These are phyloP conservation scores for Anodontia alba DNA, from an alignment of 2,888 invertebrate species.

Conservation along the genomic window DNA sequence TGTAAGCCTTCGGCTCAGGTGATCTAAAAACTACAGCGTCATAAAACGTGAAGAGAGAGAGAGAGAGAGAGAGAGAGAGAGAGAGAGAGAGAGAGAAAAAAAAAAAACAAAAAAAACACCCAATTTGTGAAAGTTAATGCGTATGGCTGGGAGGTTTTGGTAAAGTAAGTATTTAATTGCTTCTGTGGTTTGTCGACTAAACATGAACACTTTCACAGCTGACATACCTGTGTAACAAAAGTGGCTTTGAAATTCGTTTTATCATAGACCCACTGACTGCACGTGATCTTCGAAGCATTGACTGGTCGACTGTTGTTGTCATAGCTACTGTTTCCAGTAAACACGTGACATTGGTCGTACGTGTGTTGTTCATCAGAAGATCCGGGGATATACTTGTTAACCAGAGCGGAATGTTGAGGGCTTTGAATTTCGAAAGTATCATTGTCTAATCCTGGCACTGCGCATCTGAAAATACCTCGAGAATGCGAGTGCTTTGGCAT, in stretches of 20 bases:
- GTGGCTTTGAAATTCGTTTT: slow-evolving; percentile 58
- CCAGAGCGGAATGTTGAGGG: slow-evolving; percentile 29
- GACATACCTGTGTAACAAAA: slow-evolving; percentile 59
- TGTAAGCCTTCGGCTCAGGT: too few species aligned
- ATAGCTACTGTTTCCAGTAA: slow-evolving; percentile 6
- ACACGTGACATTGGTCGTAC: slow-evolving; percentile 49
- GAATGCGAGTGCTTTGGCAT: too few species aligned
- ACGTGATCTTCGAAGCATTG: slow-evolving; percentile 20
- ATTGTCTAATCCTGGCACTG: slow-evolving; percentile 47
- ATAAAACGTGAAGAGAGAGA: too few species aligned
- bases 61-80: too few species aligned
- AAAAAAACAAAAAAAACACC: too few species aligned
- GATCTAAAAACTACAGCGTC: too few species aligned
- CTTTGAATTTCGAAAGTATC: slow-evolving; percentile 54
- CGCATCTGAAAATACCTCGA: slow-evolving; percentile 59
- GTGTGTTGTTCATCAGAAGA: slow-evolving; percentile 22
- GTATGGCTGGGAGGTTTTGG: too few species aligned
- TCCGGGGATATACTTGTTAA: slow-evolving; percentile 54
- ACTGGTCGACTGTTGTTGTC: background rate
- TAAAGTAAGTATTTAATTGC: too few species aligned
- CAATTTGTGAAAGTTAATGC: too few species aligned
- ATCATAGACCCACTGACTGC: slow-evolving; percentile 69
- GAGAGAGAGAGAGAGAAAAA: too few species aligned
- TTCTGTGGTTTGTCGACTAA: too few species aligned
- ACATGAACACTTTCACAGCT: too few species aligned